phyloP scores from a whole-genome alignment of 2,797 vertebrate species.

The Trachurus trachurus region DNA sequence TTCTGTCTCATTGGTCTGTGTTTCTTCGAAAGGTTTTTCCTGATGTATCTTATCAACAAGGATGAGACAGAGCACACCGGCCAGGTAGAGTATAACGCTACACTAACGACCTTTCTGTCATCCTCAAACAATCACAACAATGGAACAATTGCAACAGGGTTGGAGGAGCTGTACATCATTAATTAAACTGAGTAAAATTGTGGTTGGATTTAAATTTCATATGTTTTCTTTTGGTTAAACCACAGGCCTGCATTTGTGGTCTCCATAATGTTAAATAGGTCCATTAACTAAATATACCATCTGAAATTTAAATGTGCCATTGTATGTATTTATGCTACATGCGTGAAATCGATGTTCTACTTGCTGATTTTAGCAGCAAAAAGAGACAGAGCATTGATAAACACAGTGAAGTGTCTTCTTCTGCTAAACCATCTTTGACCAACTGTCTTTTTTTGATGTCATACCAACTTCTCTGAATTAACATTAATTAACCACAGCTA shows the following conservation, averaged over 20 bases:
- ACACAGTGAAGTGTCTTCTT: not conserved
- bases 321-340: not conserved
- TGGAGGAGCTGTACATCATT: no score
- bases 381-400: not conserved
- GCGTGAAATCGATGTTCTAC: not conserved
- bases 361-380: not conserved
- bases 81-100: slow-evolving; percentile 85
- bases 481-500: not conserved
- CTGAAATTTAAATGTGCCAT: not conserved
- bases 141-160: not conserved
- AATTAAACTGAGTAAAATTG: not conserved
- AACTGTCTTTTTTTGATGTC: not conserved
- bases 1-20: slow-evolving; percentile 36
- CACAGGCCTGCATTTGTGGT: no score
- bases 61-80: slow-evolving; percentile 99
- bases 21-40: slow-evolving; percentile 91
- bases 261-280: not conserved
- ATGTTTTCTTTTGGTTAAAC: no score
- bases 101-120: slow-evolving; percentile 21
- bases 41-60: slow-evolving; percentile 99
- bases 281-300: not conserved
- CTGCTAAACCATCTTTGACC: not conserved
- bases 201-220: not conserved
- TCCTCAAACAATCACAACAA: not conserved
- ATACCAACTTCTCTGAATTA: not conserved